Conservation (phyloP, 2,797 vertebrate species). For the Anableps anableps region DNA sequence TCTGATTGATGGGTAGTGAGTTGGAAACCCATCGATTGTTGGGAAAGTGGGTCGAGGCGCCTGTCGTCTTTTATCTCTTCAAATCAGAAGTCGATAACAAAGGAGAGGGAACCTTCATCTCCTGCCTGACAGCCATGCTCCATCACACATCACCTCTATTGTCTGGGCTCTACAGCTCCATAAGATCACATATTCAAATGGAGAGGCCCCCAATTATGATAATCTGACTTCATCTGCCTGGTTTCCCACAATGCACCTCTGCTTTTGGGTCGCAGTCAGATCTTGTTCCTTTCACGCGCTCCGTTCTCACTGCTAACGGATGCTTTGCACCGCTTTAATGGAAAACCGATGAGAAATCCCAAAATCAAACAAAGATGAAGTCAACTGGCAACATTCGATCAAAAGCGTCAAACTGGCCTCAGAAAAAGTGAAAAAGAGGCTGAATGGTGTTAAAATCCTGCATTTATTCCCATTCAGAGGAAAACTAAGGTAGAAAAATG, state of each 20-base stretch:
- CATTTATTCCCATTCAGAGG: not conserved
- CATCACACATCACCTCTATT: constrained; percentile 55
- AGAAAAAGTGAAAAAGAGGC: not conserved
- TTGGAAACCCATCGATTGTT: not conserved
- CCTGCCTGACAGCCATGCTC: constrained; percentile 32
- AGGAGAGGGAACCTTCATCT: constrained; percentile 27
- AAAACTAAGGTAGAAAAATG: not conserved
- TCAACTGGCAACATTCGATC: not conserved
- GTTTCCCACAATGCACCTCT: constrained; percentile 50
- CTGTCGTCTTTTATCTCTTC: constrained; percentile 31
- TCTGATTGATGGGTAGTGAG: not conserved
- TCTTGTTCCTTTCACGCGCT: not conserved
- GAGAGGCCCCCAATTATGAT: constrained; percentile 72
- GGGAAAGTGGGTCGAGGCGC: not conserved
- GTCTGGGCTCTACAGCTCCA: constrained; percentile 55
- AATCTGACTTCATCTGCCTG: constrained; percentile 58
- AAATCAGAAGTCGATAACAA: constrained; percentile 42
- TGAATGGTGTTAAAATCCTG: not conserved
- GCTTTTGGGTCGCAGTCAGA: constrained; percentile 2
- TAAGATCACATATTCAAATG: constrained; percentile 66
- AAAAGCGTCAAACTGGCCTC: not conserved
- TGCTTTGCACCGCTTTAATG: not conserved
- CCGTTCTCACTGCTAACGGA: not conserved
- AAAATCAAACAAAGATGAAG: not conserved
- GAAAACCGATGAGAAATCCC: not conserved